Conservation (phyloP, 2,113 vertebrate genomes). For the Pipa parva region DNA sequence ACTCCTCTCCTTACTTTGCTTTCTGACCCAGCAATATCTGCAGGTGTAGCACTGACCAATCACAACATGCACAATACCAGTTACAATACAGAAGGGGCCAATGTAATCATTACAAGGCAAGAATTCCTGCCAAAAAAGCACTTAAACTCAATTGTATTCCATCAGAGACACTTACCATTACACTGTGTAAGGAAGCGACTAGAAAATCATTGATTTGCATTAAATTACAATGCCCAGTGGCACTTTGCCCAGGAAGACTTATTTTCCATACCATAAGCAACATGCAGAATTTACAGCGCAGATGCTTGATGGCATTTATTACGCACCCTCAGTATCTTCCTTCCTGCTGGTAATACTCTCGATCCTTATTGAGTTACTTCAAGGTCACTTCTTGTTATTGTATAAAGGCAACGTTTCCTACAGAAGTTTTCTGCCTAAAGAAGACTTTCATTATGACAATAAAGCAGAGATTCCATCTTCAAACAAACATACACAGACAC, state of each 20-base stretch:
- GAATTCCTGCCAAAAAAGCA: slow-evolving; percentile 7
- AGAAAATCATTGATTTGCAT: neutral
- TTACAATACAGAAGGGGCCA: neutral
- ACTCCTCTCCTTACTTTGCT: no score
- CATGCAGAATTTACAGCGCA: neutral
- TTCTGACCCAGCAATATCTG: no score
- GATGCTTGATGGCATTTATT: neutral
- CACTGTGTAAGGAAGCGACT: neutral
- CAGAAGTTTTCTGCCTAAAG: no score
- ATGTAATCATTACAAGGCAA: neutral
- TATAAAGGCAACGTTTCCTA: no score
- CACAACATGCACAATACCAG: no score
- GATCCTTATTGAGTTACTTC: neutral
- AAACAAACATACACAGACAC: no score
- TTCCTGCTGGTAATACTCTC: neutral
- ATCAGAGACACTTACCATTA: neutral
- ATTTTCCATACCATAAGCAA: neutral
- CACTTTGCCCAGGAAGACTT: neutral
- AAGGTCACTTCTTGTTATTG: neutral
- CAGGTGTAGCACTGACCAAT: no score
- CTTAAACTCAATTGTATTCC: neutral
- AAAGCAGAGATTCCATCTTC: no score
- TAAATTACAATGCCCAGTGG: neutral
- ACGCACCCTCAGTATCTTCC: neutral
- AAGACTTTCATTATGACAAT: no score